phyloP scores from a whole-genome alignment of 2,888 invertebrate species.

The Drosophila fungiperda region DNA sequence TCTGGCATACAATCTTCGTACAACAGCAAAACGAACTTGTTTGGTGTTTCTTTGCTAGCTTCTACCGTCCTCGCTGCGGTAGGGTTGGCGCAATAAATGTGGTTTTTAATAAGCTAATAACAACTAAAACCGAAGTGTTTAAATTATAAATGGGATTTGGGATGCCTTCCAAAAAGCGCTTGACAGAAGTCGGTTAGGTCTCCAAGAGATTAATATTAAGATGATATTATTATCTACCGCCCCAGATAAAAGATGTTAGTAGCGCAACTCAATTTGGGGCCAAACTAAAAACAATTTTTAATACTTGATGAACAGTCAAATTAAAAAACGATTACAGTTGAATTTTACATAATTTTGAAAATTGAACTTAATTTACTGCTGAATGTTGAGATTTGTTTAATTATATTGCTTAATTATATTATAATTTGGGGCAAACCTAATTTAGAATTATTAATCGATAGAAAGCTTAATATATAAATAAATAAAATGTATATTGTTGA shows the following conservation, averaged over 20 bases:
- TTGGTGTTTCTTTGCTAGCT: conserved; percentile 38
- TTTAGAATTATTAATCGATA: neutral
- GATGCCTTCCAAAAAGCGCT: neutral
- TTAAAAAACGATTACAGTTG: neutral
- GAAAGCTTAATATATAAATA: conserved; percentile 1
- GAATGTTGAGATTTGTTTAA: neutral
- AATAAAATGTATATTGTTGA: neutral
- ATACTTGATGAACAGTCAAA: conserved; percentile 6
- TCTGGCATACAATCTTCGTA: conserved; percentile 9
- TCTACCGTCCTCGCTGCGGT: conserved; percentile 31
- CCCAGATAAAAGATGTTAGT: conserved; percentile 4
- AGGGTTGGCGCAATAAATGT: conserved; percentile 36
- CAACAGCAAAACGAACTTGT: conserved; percentile 11
- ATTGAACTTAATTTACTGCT: conserved; percentile 4
- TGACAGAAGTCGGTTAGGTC: neutral
- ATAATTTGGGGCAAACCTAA: neutral
- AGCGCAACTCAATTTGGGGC: conserved; percentile 9
- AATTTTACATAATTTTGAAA: conserved; percentile 1
- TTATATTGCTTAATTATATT: neutral
- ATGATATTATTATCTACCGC: neutral
- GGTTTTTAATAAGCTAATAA: conserved; percentile 57
- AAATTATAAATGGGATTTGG: neutral
- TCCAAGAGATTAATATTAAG: neutral
- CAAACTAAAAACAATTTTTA: conserved; percentile 18
- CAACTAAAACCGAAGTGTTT: conserved; percentile 25